Percentiles rank a stretch among this genome's conserved stretches.
phyloP scores from a whole-genome alignment of 2,888 invertebrate species.

The Stegana nigrithorax region DNA sequence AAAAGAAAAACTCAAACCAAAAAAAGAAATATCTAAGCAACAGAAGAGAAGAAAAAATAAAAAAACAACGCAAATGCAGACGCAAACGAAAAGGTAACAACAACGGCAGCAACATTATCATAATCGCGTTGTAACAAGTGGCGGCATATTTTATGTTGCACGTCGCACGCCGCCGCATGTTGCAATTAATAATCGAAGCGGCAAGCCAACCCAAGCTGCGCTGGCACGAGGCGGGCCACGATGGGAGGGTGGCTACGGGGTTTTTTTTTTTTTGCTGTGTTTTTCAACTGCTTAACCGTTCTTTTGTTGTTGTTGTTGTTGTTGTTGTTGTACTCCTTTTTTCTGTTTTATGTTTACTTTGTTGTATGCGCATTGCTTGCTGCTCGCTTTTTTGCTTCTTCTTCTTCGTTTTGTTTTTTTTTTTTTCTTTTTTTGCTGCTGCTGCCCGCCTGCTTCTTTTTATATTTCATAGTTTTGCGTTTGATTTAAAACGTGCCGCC shows the following conservation, averaged over 20 bases:
- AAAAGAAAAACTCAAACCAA: no score
- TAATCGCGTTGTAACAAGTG: constrained; percentile 6
- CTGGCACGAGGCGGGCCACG: no score
- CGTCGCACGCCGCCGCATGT: constrained; percentile 4
- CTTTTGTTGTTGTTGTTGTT: no score
- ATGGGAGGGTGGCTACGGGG: no score
- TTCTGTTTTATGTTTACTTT: no score
- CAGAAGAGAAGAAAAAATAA: not conserved
- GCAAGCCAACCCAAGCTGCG: no score
- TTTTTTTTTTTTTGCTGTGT: no score
- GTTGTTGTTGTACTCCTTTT: no score
- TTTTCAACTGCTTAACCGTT: no score
- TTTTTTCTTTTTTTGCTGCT: not conserved
- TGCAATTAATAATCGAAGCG: no score
- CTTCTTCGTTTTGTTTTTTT: not conserved
- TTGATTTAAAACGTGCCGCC: not conserved
- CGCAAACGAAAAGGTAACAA: not conserved
- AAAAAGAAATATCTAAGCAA: no score
- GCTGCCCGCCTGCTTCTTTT: not conserved
- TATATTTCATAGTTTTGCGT: not conserved
- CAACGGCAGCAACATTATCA: not conserved
- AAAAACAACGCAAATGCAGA: not conserved
- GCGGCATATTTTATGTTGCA: constrained; percentile 2
- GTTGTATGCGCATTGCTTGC: no score
- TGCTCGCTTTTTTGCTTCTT: not conserved